phyloP scores from a whole-genome alignment of 2,888 invertebrate genomes.

The Pardosa pseudoannulata region DNA sequence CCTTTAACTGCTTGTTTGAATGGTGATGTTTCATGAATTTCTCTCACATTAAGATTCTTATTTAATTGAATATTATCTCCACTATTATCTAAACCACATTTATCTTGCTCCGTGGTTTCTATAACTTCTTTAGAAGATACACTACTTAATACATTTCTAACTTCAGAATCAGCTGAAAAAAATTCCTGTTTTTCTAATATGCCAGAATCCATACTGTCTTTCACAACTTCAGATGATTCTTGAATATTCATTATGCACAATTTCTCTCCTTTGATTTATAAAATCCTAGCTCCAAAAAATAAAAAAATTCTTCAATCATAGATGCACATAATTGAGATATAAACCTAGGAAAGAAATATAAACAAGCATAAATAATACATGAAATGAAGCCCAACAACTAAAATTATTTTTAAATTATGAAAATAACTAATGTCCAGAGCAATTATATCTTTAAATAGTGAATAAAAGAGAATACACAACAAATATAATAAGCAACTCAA shows the following conservation, averaged over 20 bases:
- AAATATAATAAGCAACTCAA: no score
- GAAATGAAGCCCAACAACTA: no score
- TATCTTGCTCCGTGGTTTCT: background rate
- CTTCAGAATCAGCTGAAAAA: background rate
- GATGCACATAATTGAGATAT: no score
- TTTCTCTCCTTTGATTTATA: background rate
- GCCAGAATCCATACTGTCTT: background rate
- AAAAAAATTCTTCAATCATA: no score
- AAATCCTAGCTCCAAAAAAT: no score
- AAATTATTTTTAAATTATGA: no score
- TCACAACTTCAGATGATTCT: background rate
- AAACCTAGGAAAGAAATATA: no score
- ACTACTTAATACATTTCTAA: background rate
- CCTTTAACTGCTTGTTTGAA: slow-evolving; percentile 55
- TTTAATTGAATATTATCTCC: background rate
- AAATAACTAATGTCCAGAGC: no score
- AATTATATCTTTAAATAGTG: no score
- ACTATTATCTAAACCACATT: background rate
- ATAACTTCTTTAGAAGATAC: slow-evolving; percentile 17
- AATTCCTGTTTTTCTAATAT: background rate
- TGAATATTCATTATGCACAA: background rate
- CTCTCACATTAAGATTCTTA: slow-evolving; percentile 18
- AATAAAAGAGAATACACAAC: no score
- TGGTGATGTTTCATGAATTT: slow-evolving; percentile 43
- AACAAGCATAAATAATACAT: no score